Conservation (phyloP, 2,113 vertebrate genomes). For the Apteryx owenii region DNA sequence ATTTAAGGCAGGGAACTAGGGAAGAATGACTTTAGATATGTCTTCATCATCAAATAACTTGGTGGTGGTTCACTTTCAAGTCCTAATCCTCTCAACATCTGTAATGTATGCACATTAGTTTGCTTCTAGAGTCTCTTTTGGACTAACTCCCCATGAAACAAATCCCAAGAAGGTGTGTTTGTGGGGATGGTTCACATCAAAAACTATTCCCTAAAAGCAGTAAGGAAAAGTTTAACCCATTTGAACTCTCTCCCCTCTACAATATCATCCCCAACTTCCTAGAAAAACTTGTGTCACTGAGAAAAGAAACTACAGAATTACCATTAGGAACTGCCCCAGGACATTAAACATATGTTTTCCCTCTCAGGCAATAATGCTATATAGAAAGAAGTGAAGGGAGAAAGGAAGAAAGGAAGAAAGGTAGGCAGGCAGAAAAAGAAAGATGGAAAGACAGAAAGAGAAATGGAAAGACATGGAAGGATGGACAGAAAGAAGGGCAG, state of each 20-base stretch:
- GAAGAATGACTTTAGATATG: not conserved
- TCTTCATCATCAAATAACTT: not conserved
- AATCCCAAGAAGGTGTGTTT: not conserved
- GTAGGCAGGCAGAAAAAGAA: not conserved
- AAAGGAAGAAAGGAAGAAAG: not conserved
- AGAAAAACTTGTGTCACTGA: not conserved
- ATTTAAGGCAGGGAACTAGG: not conserved
- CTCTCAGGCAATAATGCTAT: not conserved
- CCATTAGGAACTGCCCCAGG: not conserved
- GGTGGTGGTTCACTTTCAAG: not conserved
- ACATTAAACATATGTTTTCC: not conserved
- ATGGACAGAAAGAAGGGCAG: not conserved
- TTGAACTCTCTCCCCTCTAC: not conserved
- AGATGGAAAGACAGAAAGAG: not conserved
- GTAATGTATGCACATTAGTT: not conserved
- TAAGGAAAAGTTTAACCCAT: not conserved
- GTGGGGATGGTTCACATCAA: not conserved
- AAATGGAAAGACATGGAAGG: not conserved
- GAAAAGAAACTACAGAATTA: not conserved
- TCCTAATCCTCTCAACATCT: not conserved
- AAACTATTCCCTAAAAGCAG: not conserved
- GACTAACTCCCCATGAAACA: not conserved
- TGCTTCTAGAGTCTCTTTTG: not conserved
- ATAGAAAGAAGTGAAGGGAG: not conserved
- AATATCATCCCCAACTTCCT: not conserved